Base-by-base conservation (phyloP, 2,888 invertebrate species). In the Napeogenes sylphis region DNA sequence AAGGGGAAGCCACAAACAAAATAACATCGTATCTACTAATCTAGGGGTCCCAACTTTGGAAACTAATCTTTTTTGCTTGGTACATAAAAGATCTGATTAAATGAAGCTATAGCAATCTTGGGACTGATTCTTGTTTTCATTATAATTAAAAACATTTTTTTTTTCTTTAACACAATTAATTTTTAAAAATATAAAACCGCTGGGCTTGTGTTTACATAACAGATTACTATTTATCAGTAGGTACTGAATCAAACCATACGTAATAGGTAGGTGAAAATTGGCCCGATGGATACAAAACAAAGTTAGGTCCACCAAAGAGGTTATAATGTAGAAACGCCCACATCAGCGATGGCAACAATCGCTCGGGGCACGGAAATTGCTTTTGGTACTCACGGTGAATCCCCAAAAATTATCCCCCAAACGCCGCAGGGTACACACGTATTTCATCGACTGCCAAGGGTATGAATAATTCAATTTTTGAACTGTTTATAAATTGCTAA, bases 361-460 rank as follows among this genome's bases (percentile, higher is more conserved):
- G 87, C 87, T 82, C 65, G 71, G 64, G 85, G 87, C 86, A 57
- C 87, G 87, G 87, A 87, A 83, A 87, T 87, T 87, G 84, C 82
- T 78, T 77, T 76, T 76, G 76, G 75, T 73, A 63, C 67, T 65
- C 65, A 59, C 71, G 55, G 62, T 64, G 67, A 69, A 71, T 66
- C 68, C 68, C 68, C 70, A 69, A 72, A 71, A 72, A 71, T 71
- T 70, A 73, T 68, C 69, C 68, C 68, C 64, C 63, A 59, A 58
- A 62, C 58, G 63, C 68, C 61, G 59, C 21, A 61, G 59, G 68
- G 66, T 58, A 63, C 62, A 62, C 64, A 64, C 70, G 64, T 68
- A 63, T 67, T 65, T 64, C 59, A 54, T 64, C 54, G 60, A 38
- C 75, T 79, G 77, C 69, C 73, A 63, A 74, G 82, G 80, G 71